These are phyloP conservation scores for Drosophila parthenogenetica DNA, from an alignment of 2,888 invertebrate species.

Conservation along the genomic window DNA sequence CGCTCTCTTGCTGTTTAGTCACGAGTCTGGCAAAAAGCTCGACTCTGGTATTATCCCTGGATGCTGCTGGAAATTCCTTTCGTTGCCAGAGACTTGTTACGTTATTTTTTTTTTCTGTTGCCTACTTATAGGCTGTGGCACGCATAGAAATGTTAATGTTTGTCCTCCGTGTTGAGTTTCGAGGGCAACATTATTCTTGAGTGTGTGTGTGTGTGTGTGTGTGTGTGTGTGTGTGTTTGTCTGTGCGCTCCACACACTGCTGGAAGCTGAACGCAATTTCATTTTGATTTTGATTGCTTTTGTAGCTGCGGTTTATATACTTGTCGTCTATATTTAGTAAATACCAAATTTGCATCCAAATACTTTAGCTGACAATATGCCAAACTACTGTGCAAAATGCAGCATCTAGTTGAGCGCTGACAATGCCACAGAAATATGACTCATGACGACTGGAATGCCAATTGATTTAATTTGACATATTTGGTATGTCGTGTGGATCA, in stretches of 20 bases:
- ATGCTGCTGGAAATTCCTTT: conserved; percentile 75
- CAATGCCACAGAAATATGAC: background rate
- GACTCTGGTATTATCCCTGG: conserved; percentile 75
- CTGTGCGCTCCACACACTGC: conserved; percentile 15
- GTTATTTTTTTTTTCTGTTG: conserved; percentile 43
- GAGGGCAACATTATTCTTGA: conserved; percentile 51
- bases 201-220: conserved; percentile 6
- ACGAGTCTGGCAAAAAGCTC: conserved; percentile 70
- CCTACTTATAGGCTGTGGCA: conserved; percentile 68
- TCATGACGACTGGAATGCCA: no score
- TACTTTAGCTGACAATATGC: background rate
- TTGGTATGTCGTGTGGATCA: no score
- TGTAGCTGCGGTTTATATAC: conserved; percentile 39
- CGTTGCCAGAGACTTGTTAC: conserved; percentile 24
- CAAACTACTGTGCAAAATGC: conserved; percentile 1
- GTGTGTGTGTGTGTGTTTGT: conserved; percentile 11
- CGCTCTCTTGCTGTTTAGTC: conserved; percentile 24
- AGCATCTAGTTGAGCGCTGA: background rate
- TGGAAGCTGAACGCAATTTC: conserved; percentile 72
- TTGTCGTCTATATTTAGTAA: background rate
- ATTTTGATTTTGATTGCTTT: conserved; percentile 66
- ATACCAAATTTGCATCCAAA: background rate
- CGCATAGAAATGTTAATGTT: conserved; percentile 79
- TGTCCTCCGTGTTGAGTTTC: conserved; percentile 64
- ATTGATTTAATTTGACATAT: no score